These are phyloP conservation scores for Labeo rohita DNA, from an alignment of 2,113 vertebrate species.

Conservation along the genomic window DNA sequence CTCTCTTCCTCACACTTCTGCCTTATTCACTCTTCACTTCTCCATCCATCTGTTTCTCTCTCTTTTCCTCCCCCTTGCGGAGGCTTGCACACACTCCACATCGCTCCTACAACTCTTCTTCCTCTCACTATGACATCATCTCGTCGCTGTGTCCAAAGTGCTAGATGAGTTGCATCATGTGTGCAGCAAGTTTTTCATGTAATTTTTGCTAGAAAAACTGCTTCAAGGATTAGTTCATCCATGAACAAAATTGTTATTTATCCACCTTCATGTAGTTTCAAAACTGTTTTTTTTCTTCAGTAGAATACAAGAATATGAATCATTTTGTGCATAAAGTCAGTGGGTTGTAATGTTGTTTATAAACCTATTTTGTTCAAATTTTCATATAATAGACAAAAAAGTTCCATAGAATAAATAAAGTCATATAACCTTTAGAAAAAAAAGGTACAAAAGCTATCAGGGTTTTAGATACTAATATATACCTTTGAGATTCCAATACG, in stretches of 20 bases:
- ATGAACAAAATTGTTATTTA: background rate
- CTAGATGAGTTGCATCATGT: slow-evolving; percentile 7
- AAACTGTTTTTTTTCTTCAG: background rate
- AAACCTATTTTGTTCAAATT: background rate
- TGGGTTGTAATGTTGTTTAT: background rate
- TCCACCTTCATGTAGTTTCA: background rate
- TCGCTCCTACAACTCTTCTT: slow-evolving; percentile 35
- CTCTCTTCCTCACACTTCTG: slow-evolving; percentile 28
- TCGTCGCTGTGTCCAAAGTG: background rate
- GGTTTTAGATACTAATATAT: too few species aligned
- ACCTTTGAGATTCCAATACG: too few species aligned
- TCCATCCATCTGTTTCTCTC: slow-evolving; percentile 24
- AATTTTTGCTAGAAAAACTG: background rate
- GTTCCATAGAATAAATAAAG: background rate
- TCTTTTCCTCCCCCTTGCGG: slow-evolving; percentile 29
- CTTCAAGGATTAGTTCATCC: background rate
- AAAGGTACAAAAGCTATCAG: too few species aligned
- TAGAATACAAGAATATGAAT: background rate
- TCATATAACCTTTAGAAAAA: too few species aligned
- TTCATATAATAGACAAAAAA: background rate
- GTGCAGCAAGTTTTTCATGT: background rate
- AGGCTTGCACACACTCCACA: slow-evolving; percentile 25
- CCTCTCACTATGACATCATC: slow-evolving; percentile 9
- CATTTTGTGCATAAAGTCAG: background rate
- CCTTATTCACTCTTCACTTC: slow-evolving; percentile 27